These are phyloP conservation scores for Syritta pipiens DNA, from an alignment of 2,888 invertebrate genomes.

Conservation along the genomic window DNA sequence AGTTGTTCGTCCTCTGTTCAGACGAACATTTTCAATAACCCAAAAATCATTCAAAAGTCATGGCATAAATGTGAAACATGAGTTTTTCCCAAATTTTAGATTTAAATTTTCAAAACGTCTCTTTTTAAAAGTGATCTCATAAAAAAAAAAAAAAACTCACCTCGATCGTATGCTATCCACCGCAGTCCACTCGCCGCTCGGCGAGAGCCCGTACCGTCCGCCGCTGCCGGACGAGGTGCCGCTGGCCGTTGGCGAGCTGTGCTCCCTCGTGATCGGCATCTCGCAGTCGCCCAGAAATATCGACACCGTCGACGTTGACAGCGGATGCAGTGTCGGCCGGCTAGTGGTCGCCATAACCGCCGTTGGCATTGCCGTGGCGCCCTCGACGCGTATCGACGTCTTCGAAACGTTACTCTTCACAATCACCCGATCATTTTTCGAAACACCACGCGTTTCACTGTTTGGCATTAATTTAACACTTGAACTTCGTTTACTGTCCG, in stretches of 20 bases:
- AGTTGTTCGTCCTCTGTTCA: too few relatives aligned
- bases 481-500: conserved; percentile 30
- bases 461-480: too few relatives aligned
- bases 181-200: conserved; percentile 54
- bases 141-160: conserved; percentile 21
- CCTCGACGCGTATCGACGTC: conserved; percentile 68
- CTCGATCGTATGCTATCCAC: conserved; percentile 44
- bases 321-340: conserved; percentile 9
- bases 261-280: conserved; percentile 74
- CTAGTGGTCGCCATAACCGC: too few relatives aligned
- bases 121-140: not conserved
- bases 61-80: too few relatives aligned
- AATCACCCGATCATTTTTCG: conserved; percentile 9
- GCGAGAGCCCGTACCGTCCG: conserved; percentile 43
- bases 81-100: too few relatives aligned
- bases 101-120: too few relatives aligned
- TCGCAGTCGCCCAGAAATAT: conserved; percentile 75
- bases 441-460: conserved; percentile 15
- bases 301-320: conserved; percentile 72
- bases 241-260: conserved; percentile 54
- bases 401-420: conserved; percentile 55
- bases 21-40: too few relatives aligned
- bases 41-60: too few relatives aligned
- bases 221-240: conserved; percentile 60
- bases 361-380: not conserved